Evolutionary conservation across 2,113 vertebrate species (phyloP).

Genomic region (Lepidothrix coronata): DNA sequence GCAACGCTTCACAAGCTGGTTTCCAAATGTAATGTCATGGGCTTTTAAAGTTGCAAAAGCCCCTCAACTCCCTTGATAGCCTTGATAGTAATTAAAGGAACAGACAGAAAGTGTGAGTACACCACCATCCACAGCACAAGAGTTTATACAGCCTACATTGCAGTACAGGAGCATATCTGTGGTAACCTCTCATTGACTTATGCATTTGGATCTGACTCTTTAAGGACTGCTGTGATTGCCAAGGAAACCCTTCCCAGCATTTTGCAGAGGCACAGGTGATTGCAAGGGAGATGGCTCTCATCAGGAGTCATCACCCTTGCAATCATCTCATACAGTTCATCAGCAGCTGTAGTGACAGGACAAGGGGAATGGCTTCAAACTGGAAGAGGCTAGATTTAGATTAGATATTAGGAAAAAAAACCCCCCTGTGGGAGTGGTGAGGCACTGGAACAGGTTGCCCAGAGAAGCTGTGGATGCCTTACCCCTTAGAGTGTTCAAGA

Average conservation of each 20-base stretch:
- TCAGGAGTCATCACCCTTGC: background rate
- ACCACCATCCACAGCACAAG: background rate
- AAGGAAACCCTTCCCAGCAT: background rate
- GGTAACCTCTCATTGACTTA: background rate
- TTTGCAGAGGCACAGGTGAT: background rate
- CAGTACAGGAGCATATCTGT: background rate
- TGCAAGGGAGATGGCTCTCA: background rate
- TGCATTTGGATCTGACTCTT: background rate
- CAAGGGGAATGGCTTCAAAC: background rate
- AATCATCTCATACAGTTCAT: background rate
- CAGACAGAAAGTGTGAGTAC: background rate
- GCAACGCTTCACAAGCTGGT: background rate
- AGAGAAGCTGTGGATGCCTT: background rate
- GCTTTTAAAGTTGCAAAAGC: background rate
- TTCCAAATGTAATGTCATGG: slow-evolving; percentile 33
- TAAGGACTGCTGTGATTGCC: background rate
- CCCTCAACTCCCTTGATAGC: background rate
- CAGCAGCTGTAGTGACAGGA: background rate
- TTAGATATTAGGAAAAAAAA: background rate
- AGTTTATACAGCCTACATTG: background rate
- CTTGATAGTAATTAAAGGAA: background rate
- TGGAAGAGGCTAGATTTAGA: background rate
- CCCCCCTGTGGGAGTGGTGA: background rate
- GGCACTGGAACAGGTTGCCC: background rate
- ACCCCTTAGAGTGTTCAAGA: background rate